A percentile compares a stretch with the other conserved stretches of the same genome.
Evolutionary conservation across 2,797 vertebrate genomes (phyloP).

Genomic region (Xenentodon cancila): DNA sequence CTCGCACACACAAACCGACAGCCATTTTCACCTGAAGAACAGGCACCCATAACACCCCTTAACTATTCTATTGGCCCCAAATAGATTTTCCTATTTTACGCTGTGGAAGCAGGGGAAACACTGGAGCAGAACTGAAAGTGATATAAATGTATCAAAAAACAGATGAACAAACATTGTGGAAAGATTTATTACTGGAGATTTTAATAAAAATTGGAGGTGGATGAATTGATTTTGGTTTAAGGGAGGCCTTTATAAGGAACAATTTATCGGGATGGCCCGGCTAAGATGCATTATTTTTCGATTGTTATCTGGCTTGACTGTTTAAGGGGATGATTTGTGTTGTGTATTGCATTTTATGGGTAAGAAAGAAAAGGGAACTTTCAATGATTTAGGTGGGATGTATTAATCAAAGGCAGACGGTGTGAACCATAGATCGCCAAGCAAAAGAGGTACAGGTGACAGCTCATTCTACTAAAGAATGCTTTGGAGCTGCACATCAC

Average conservation of each 20-base stretch:
- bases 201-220: constrained; percentile 98
- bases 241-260: constrained; percentile 93
- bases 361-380: constrained; percentile 95
- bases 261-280: constrained; percentile 94
- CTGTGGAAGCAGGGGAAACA: constrained; percentile 94
- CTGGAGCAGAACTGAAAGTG: constrained; percentile 96
- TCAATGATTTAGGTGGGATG: constrained; percentile 99
- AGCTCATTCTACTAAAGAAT: constrained; percentile 98
- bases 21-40: constrained; percentile 77
- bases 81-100: constrained; percentile 99
- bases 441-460: constrained; percentile 98
- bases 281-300: constrained; percentile 99
- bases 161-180: constrained; percentile 99
- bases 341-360: constrained; percentile 99
- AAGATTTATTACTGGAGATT: constrained; percentile 97
- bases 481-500: constrained; percentile 93
- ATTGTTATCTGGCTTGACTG: constrained; percentile 98
- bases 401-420: constrained; percentile 98
- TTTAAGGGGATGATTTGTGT: constrained; percentile 97
- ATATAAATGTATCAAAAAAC: constrained; percentile 99
- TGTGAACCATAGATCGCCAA: constrained; percentile 99
- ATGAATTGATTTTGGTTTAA: constrained; percentile 99
- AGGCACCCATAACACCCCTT: constrained; percentile 90
- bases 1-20: constrained; percentile 72
- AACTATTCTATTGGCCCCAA: constrained; percentile 97